Conservation (phyloP, 2,888 invertebrate genomes). For the Trachelus tabidus region DNA sequence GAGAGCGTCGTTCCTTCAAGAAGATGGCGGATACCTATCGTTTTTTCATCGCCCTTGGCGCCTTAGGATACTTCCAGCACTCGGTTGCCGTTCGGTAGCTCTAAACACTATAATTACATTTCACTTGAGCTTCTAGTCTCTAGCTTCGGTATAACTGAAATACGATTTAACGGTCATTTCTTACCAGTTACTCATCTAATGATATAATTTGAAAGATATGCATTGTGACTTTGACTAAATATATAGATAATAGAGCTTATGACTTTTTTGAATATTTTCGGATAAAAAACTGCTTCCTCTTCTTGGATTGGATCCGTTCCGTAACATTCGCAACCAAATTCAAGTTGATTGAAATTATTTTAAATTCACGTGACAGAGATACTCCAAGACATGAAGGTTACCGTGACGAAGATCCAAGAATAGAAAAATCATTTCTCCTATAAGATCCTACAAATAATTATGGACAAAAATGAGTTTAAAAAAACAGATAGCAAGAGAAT, state of each 20-base stretch:
- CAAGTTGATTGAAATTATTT: neutral
- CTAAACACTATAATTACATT: constrained; percentile 40
- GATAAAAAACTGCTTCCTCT: neutral
- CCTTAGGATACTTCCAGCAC: neutral
- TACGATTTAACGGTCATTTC: neutral
- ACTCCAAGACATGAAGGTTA: neutral
- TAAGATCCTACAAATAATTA: neutral
- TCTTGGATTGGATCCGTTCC: neutral
- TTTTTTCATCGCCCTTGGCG: neutral
- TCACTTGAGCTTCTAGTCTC: constrained; percentile 25
- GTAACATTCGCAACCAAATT: neutral
- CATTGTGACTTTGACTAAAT: neutral
- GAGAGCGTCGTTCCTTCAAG: neutral
- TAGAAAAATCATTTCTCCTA: neutral
- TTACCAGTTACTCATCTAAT: neutral
- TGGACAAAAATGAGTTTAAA: neutral
- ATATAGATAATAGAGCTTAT: neutral
- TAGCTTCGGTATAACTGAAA: constrained; percentile 16
- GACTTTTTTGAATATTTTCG: neutral
- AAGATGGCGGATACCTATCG: neutral
- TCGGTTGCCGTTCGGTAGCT: constrained; percentile 41
- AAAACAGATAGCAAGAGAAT: neutral
- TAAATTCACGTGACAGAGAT: neutral
- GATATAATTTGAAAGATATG: neutral
- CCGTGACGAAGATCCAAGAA: neutral